Conservation (phyloP, 1,140 invertebrate genomes). For the Nixonia krombeini region DNA sequence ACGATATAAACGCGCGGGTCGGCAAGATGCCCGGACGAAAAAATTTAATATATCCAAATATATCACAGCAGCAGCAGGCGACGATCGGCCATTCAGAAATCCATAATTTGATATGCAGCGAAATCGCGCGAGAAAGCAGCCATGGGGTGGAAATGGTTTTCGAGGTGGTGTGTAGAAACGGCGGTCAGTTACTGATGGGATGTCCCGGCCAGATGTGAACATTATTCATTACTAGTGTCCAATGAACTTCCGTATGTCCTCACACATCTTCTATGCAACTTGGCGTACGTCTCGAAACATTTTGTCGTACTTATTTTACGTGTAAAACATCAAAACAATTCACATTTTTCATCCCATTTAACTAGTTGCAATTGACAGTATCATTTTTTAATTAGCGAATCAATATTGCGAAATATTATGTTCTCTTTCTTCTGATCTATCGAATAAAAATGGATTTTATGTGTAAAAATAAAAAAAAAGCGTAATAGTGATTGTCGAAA, state of each 20-base stretch:
- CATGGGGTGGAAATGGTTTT: slow-evolving; percentile 65
- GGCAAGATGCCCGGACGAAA: slow-evolving; percentile 48
- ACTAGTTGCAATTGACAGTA: no score
- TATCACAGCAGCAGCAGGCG: slow-evolving; percentile 69
- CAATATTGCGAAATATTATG: no score
- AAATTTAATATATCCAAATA: slow-evolving; percentile 73
- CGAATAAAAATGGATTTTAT: no score
- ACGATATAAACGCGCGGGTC: slow-evolving; percentile 21
- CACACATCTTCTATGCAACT: slow-evolving; percentile 7
- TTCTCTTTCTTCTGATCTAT: no score
- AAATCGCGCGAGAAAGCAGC: slow-evolving; percentile 62
- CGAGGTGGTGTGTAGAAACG: slow-evolving; percentile 42
- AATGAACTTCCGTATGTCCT: slow-evolving; percentile 39
- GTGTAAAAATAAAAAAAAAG: no score
- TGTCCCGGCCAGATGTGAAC: slow-evolving; percentile 68
- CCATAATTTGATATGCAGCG: slow-evolving; percentile 71
- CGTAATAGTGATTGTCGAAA: no score
- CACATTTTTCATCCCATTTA: no score
- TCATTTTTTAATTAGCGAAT: no score
- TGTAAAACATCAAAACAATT: no score
- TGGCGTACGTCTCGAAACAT: not conserved
- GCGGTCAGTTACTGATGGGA: slow-evolving; percentile 59
- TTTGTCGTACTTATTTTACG: no score
- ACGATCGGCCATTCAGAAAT: slow-evolving; percentile 69
- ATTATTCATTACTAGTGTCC: slow-evolving; percentile 67